Conservation (phyloP, 2,888 invertebrate species). For the Crossocerus cetratus region DNA sequence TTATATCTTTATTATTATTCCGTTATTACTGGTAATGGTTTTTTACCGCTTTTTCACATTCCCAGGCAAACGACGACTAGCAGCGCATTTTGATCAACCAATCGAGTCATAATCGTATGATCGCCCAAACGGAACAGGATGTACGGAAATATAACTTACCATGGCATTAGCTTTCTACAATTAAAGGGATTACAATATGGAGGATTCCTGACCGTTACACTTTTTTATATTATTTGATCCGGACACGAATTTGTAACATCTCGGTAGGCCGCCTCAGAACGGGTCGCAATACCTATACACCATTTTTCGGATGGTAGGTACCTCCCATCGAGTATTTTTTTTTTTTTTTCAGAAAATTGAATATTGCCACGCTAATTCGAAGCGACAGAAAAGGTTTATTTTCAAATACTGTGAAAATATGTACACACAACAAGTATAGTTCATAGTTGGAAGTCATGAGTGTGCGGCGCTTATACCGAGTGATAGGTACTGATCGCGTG, state of each 20-base stretch:
- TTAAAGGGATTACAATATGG: slow-evolving; percentile 6
- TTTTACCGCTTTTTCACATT: slow-evolving; percentile 60
- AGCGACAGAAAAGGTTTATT: slow-evolving; percentile 54
- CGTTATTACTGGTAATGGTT: not conserved
- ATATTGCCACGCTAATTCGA: slow-evolving; percentile 36
- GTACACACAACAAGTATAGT: slow-evolving; percentile 34
- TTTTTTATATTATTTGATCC: slow-evolving; percentile 18
- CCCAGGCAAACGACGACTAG: slow-evolving; percentile 76
- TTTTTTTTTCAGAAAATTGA: slow-evolving; percentile 31
- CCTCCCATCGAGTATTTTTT: slow-evolving; percentile 30
- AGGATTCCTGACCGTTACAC: slow-evolving; percentile 13
- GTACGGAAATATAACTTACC: slow-evolving; percentile 6
- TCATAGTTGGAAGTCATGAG: slow-evolving; percentile 40
- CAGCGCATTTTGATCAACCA: slow-evolving; percentile 76
- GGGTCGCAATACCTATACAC: slow-evolving; percentile 47
- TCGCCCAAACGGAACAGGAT: not conserved
- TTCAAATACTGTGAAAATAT: slow-evolving; percentile 50
- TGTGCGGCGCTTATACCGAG: slow-evolving; percentile 55
- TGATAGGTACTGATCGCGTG: slow-evolving; percentile 49
- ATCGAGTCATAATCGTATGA: slow-evolving; percentile 45
- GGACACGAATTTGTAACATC: slow-evolving; percentile 27
- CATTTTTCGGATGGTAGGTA: slow-evolving; percentile 55
- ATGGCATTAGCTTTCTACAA: not conserved
- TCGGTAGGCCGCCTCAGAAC: slow-evolving; percentile 41
- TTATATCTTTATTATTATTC: not conserved